Percentiles rank a stretch among this genome's conserved stretches.
Evolutionary conservation across 2,888 invertebrate genomes (phyloP).

Genomic region (Lithophane semibrunnea): DNA sequence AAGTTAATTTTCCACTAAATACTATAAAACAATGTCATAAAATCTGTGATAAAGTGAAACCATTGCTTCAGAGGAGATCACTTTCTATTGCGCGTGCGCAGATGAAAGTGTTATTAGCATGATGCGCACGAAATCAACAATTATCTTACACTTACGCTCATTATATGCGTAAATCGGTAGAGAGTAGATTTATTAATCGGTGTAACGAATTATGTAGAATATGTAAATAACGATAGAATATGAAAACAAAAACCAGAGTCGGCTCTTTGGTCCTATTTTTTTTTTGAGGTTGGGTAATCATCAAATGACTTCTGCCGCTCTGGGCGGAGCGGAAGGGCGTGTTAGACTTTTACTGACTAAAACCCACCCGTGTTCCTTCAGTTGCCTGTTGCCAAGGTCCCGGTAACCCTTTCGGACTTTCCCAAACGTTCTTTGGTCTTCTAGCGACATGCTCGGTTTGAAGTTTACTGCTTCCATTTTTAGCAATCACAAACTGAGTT

Average conservation of each 20-base stretch:
- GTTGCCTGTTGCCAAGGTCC: too few species aligned
- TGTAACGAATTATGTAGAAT: slow-evolving; percentile 13
- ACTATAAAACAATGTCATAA: slow-evolving; percentile 45
- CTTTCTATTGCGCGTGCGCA: slow-evolving; percentile 73
- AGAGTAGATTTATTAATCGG: slow-evolving; percentile 53
- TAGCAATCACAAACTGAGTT: background rate
- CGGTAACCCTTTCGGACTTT: too few species aligned
- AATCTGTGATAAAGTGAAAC: slow-evolving; percentile 67
- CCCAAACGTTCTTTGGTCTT: background rate
- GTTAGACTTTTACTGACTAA: too few species aligned
- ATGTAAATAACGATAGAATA: slow-evolving; percentile 14
- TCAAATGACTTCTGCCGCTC: too few species aligned
- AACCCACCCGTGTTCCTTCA: too few species aligned
- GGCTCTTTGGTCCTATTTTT: background rate
- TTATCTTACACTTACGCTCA: slow-evolving; percentile 57
- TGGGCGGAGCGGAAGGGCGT: too few species aligned
- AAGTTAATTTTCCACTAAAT: slow-evolving; percentile 24
- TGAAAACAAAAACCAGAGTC: background rate
- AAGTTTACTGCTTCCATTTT: background rate
- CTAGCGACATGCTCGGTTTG: background rate
- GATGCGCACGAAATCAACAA: slow-evolving; percentile 71
- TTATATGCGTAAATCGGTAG: slow-evolving; percentile 53
- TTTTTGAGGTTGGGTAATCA: too few species aligned
- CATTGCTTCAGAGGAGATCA: slow-evolving; percentile 61
- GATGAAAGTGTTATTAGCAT: slow-evolving; percentile 73